These are phyloP conservation scores for Beris chalybata DNA, from an alignment of 2,888 invertebrate genomes.

Conservation along the genomic window DNA sequence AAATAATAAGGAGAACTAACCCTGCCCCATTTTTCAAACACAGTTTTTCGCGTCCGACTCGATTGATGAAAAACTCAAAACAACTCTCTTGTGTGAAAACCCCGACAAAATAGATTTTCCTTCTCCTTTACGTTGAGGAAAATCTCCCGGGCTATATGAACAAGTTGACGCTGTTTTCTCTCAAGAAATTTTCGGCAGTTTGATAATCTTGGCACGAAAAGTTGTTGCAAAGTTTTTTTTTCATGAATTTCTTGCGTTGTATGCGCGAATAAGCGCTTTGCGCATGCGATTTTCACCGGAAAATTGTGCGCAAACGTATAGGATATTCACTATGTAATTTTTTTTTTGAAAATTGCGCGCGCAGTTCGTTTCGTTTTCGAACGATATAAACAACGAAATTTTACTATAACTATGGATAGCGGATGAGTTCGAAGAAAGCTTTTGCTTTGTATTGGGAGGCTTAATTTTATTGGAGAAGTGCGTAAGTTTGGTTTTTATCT, in stretches of 20 bases:
- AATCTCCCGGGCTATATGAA: not conserved
- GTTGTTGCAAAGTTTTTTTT: not conserved
- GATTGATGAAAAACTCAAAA: conserved; percentile 30
- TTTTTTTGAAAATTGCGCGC: conserved; percentile 2
- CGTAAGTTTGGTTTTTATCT: too few relatives aligned
- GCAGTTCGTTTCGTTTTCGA: not conserved
- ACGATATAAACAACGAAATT: not conserved
- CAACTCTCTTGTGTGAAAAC: conserved; percentile 18
- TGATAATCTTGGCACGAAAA: too few relatives aligned
- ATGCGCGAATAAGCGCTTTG: conserved; percentile 1
- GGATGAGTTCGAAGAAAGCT: conserved; percentile 3
- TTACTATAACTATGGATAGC: not conserved
- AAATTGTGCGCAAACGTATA: conserved; percentile 10
- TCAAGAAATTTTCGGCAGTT: conserved; percentile 9
- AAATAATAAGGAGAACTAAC: conserved; percentile 49
- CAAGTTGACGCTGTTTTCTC: not conserved
- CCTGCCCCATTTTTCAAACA: conserved; percentile 53
- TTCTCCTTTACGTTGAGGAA: not conserved
- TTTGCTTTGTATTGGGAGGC: not conserved
- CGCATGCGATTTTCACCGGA: conserved; percentile 4
- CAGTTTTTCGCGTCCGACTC: conserved; percentile 32
- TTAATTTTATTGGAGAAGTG: not conserved
- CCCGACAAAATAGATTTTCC: conserved; percentile 14
- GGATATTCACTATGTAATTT: not conserved
- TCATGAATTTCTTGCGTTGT: not conserved